phyloP scores from a whole-genome alignment of 35 echinoderm and acorn worm genomes.

The Apostichopus californicus region DNA sequence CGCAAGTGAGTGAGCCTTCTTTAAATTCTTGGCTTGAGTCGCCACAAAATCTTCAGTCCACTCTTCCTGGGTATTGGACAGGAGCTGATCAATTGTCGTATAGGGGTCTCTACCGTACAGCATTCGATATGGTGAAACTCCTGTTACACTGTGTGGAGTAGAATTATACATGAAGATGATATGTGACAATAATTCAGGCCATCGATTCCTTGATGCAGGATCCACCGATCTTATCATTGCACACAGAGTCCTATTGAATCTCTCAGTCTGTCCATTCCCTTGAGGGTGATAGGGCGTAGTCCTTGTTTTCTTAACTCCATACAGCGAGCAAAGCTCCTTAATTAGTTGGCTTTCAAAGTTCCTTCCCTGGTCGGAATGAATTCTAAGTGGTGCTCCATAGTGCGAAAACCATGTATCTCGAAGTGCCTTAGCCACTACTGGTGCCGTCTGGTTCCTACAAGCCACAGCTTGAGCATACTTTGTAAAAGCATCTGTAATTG shows the following conservation, averaged over 20 bases:
- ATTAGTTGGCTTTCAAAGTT: not conserved
- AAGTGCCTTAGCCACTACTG: slow-evolving; percentile 45
- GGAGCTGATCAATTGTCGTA: slow-evolving; percentile 17
- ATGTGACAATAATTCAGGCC: not conserved
- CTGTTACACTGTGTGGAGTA: not conserved
- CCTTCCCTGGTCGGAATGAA: slow-evolving; percentile 65
- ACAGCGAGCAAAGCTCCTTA: slow-evolving; percentile 49
- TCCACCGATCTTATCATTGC: not conserved
- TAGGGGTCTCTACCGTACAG: not conserved
- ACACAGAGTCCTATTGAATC: slow-evolving; percentile 11
- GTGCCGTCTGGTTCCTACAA: slow-evolving; percentile 50
- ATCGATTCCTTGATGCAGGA: not conserved
- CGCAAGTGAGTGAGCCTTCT: slow-evolving; percentile 8
- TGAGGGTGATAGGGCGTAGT: not conserved
- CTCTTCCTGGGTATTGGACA: not conserved
- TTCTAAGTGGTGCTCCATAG: slow-evolving; percentile 46
- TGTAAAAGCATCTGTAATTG: slow-evolving; percentile 61
- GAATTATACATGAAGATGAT: not conserved
- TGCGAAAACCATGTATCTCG: slow-evolving; percentile 32
- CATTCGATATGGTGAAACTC: not conserved
- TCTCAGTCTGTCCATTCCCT: not conserved
- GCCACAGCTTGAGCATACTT: slow-evolving; percentile 60
- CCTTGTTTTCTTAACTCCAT: slow-evolving; percentile 38
- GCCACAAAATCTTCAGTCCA: slow-evolving; percentile 42
- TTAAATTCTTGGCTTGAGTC: not conserved